Evolutionary conservation across 2,888 invertebrate genomes (phyloP), one percentile per base, ranked within the genome.

Genomic region (Disparrhopalites patrizii): DNA sequence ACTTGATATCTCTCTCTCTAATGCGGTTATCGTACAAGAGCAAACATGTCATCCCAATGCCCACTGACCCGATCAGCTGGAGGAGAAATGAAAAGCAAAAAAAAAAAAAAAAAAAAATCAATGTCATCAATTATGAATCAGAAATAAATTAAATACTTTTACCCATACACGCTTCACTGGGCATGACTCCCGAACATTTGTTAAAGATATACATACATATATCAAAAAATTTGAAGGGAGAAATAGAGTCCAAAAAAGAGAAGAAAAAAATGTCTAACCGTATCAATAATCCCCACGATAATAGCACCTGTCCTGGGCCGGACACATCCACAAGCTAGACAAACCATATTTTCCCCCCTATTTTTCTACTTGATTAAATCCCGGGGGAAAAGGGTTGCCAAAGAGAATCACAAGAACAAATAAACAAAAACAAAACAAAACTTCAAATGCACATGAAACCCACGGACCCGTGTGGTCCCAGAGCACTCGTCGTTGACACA

Each of bases 31-130:
- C 63, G 25, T 63, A 56, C 4, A 63, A 50, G 23, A 56, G 43
- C 25, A 63, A 43, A 31, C 63, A 63, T 23, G 63, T 63, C 55
- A 63, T 55, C 33, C 63, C 56, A 47, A 63, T 63, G 18, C 63
- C 63, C 1, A 63, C 43, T 27, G 56, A 31, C 10, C 63, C 56
- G 7, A 63, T 27, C 27, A 63, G 43, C 63, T 63, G 60, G 8
- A 61, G 51, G 18, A 27, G 13, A n/a, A n/a, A n/a, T n/a, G n/a
- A n/a, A n/a, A n/a, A n/a, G n/a, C n/a, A n/a, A n/a, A n/a, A n/a
- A n/a, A n/a, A n/a, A n/a, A n/a, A n/a, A n/a, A n/a, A 20, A 36
- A 36, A 47, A 47, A 47, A 20, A 47, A 23, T 47, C 47, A 20
- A 47, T n/a, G n/a, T n/a, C n/a, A n/a, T n/a, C n/a, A n/a, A n/a